Evolutionary conservation across 2,797 vertebrate species (phyloP).

Genomic region (Micrastur ruficollis): DNA sequence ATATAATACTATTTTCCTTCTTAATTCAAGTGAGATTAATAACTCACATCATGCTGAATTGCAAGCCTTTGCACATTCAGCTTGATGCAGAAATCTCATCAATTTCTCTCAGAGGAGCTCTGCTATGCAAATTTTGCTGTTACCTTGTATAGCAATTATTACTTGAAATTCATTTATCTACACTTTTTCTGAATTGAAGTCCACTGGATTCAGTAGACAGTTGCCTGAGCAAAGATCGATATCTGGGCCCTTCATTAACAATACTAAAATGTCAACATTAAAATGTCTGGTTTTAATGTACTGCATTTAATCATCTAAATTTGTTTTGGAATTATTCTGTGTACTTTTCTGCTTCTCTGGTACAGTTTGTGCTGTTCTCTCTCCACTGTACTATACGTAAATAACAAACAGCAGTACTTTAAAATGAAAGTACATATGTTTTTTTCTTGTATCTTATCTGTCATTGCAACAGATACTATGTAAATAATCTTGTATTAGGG

Average conservation of each 20-base stretch:
- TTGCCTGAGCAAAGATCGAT: background rate
- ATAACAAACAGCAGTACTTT: background rate
- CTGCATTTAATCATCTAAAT: constrained; percentile 9
- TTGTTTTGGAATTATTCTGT: constrained; percentile 15
- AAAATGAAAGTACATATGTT: background rate
- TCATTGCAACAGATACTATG: background rate
- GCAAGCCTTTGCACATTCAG: background rate
- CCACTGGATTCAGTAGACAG: background rate
- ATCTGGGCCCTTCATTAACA: background rate
- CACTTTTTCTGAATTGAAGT: background rate
- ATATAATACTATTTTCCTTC: background rate
- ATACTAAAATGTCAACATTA: background rate
- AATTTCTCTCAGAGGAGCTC: background rate
- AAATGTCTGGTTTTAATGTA: background rate
- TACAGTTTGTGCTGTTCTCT: background rate
- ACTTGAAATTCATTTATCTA: background rate
- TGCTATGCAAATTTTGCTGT: background rate
- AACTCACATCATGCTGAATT: background rate
- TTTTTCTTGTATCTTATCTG: background rate
- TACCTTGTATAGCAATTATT: background rate
- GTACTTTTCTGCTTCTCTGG: constrained; percentile 3
- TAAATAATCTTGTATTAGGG: background rate
- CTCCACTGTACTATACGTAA: background rate
- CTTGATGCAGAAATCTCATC: background rate
- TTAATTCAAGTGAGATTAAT: background rate